These are phyloP conservation scores for Brachyrhaphis roseni DNA, from an alignment of 2,797 vertebrate genomes.

Conservation along the genomic window DNA sequence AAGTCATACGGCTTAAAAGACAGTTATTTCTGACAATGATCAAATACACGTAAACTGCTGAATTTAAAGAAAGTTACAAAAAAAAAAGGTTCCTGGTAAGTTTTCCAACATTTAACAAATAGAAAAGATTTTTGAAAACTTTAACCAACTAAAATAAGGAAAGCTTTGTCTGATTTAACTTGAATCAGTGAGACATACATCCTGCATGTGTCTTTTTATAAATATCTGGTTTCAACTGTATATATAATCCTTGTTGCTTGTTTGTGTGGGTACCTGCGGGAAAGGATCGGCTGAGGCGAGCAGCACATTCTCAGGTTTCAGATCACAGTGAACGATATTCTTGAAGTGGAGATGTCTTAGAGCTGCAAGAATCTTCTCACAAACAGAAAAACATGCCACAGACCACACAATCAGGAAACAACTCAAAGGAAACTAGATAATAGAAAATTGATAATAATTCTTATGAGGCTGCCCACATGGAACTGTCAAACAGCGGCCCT, in stretches of 20 bases:
- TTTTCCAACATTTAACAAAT: too few species aligned
- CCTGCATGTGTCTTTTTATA: too few species aligned
- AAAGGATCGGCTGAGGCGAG: conserved; percentile 82
- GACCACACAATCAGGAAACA: conserved; percentile 1
- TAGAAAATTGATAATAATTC: accelerated
- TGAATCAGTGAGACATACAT: too few species aligned
- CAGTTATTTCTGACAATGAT: too few species aligned
- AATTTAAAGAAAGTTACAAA: too few species aligned
- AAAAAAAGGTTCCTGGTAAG: too few species aligned
- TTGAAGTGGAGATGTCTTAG: conserved; percentile 92
- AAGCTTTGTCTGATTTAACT: too few species aligned
- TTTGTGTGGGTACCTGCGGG: conserved; percentile 78
- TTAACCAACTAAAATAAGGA: too few species aligned
- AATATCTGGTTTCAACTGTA: not conserved
- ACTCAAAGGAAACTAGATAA: accelerated
- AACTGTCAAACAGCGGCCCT: not conserved
- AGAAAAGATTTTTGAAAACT: too few species aligned
- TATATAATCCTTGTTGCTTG: not conserved
- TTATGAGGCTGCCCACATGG: not conserved
- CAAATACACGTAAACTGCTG: too few species aligned
- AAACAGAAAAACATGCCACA: not conserved
- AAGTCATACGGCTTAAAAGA: too few species aligned
- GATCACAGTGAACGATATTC: conserved; percentile 93
- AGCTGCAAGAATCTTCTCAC: conserved; percentile 86
- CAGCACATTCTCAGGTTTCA: conserved; percentile 93